Percentiles rank a stretch among this genome's conserved stretches.
phyloP scores from a whole-genome alignment of 2,113 vertebrate species.

The Acanthochromis polyacanthus region DNA sequence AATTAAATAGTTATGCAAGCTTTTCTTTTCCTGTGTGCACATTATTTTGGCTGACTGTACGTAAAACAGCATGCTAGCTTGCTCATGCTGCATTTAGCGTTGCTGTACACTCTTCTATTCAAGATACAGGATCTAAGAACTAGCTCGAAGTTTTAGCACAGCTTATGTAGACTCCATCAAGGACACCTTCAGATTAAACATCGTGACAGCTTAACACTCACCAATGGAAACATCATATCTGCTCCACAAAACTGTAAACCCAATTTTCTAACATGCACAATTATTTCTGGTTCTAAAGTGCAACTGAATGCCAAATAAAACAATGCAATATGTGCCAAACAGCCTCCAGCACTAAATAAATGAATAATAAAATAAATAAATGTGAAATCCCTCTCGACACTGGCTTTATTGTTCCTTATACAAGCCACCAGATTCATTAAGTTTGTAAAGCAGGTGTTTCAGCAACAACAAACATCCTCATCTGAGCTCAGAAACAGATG shows the following conservation, averaged over 20 bases:
- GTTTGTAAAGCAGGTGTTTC: slow-evolving; percentile 67
- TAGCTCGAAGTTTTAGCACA: slow-evolving; percentile 18
- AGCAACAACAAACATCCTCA: slow-evolving; percentile 62
- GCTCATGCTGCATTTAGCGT: no score
- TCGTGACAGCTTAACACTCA: neutral
- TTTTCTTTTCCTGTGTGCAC: no score
- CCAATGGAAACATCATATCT: slow-evolving; percentile 16
- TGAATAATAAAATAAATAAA: slow-evolving; percentile 35
- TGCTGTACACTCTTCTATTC: neutral
- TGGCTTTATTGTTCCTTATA: slow-evolving; percentile 44
- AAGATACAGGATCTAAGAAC: slow-evolving; percentile 1
- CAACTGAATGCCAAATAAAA: slow-evolving; percentile 5
- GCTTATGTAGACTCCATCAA: slow-evolving; percentile 40
- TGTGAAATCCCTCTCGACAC: slow-evolving; percentile 19
- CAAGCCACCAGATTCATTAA: slow-evolving; percentile 57
- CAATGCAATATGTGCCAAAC: neutral
- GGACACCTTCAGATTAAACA: slow-evolving; percentile 20
- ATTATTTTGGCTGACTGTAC: no score
- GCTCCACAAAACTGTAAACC: slow-evolving; percentile 5
- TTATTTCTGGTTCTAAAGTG: neutral
- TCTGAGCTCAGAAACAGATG: slow-evolving; percentile 69
- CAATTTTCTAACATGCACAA: neutral
- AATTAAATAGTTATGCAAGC: no score
- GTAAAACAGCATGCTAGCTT: no score
- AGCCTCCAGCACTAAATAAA: slow-evolving; percentile 15